Conservation (phyloP, 2,113 vertebrate genomes). For the Toxotes jaculatrix region DNA sequence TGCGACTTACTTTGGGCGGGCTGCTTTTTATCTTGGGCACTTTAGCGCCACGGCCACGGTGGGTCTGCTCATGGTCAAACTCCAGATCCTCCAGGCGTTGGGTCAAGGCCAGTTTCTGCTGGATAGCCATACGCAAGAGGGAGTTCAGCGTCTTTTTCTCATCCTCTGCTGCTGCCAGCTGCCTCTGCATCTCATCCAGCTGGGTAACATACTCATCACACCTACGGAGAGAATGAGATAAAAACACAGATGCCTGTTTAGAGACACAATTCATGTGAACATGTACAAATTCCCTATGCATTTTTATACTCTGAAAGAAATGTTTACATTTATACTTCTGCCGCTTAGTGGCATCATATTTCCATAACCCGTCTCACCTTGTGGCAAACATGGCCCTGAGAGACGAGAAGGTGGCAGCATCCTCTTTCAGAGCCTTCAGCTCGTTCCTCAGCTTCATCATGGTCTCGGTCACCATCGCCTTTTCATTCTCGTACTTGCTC, state of each 20-base stretch:
- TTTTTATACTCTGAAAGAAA: neutral
- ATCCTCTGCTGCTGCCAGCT: constrained; percentile 96
- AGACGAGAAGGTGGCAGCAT: constrained; percentile 98
- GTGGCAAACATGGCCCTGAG: constrained; percentile 99
- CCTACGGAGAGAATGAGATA: constrained; percentile 73
- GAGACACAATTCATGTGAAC: neutral
- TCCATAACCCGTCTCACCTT: constrained; percentile 83
- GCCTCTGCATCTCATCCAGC: constrained; percentile 99
- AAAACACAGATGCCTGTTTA: neutral
- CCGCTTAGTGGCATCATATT: accelerated
- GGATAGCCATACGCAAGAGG: constrained; percentile 97
- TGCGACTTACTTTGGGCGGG: constrained; percentile 97
- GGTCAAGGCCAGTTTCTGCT: constrained; percentile 98
- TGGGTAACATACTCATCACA: constrained; percentile 98
- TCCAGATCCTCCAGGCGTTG: constrained; percentile 98
- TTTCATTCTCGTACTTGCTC: constrained; percentile 99
- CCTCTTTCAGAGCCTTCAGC: constrained; percentile 97
- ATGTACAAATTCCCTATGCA: neutral
- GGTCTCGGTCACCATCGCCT: constrained; percentile 97
- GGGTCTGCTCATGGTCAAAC: constrained; percentile 96
- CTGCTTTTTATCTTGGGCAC: constrained; percentile 93
- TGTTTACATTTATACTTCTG: neutral
- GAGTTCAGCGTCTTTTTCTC: constrained; percentile 99
- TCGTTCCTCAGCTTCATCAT: constrained; percentile 99
- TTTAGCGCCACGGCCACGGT: constrained; percentile 93